These are phyloP conservation scores for Ophonus ardosiacus DNA, from an alignment of 2,888 invertebrate genomes.

Conservation along the genomic window DNA sequence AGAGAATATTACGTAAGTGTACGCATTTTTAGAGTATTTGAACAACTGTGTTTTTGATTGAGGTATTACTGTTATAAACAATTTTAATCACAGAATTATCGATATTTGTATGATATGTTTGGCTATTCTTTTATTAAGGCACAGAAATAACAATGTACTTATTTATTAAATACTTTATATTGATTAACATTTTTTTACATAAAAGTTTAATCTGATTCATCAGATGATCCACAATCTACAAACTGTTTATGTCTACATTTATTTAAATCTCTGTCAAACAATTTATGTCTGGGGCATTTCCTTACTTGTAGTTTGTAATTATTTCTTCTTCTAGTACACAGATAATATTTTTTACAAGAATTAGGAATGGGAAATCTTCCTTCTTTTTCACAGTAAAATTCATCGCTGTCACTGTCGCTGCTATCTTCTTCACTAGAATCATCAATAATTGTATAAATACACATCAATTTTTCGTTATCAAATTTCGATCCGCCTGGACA, in stretches of 20 bases:
- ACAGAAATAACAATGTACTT: background rate
- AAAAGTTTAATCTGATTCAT: constrained; percentile 36
- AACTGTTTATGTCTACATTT: constrained; percentile 70
- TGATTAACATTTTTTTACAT: background rate
- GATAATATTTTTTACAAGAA: constrained; percentile 76
- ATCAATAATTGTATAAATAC: constrained; percentile 69
- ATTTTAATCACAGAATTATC: background rate
- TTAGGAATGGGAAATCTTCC: constrained; percentile 74
- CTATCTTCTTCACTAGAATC: constrained; percentile 50
- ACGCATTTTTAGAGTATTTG: too few species aligned
- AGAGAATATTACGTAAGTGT: too few species aligned
- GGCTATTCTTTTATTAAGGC: background rate
- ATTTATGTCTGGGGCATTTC: constrained; percentile 75
- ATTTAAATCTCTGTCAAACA: constrained; percentile 73
- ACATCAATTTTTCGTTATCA: constrained; percentile 72
- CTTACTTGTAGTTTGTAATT: constrained; percentile 73
- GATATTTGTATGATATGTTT: too few species aligned
- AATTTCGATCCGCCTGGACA: constrained; percentile 76
- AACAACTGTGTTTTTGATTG: too few species aligned
- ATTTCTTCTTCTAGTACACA: constrained; percentile 73
- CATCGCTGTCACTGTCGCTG: constrained; percentile 56
- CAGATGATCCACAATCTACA: constrained; percentile 65
- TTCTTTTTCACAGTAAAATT: constrained; percentile 73
- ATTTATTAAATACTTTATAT: background rate
- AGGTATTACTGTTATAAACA: too few species aligned